These are phyloP conservation scores for Ceriagrion tenellum DNA, from an alignment of 2,888 invertebrate genomes.

Conservation along the genomic window DNA sequence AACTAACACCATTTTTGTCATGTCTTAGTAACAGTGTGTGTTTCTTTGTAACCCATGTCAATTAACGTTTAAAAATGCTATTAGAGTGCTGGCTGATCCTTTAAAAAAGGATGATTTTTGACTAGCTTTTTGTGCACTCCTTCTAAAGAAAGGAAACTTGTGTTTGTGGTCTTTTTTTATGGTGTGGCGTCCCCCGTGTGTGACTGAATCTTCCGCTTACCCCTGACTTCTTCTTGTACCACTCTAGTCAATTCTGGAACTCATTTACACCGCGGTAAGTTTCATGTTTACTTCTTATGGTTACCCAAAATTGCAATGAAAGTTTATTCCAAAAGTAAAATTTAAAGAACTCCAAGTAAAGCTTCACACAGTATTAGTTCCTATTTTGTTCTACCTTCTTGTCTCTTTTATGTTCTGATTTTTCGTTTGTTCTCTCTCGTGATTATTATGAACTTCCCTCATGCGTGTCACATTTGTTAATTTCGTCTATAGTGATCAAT, in stretches of 20 bases:
- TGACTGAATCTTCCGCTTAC: constrained; percentile 74
- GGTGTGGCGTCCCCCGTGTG: constrained; percentile 72
- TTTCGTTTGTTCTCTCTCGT: neutral
- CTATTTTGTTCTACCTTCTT: constrained; percentile 44
- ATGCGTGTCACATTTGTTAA: neutral
- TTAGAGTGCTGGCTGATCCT: constrained; percentile 66
- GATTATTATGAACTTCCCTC: neutral
- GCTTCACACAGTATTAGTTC: constrained; percentile 68
- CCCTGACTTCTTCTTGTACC: constrained; percentile 74
- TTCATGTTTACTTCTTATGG: constrained; percentile 73
- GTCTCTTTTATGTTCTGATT: neutral
- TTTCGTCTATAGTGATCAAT: neutral
- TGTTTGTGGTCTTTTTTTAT: constrained; percentile 77
- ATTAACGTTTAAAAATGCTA: constrained; percentile 60
- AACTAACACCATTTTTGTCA: constrained; percentile 64
- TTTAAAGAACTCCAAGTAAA: constrained; percentile 35
- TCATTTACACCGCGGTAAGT: constrained; percentile 99
- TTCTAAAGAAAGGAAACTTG: constrained; percentile 76
- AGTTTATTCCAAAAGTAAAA: constrained; percentile 63
- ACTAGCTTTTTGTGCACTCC: constrained; percentile 67
- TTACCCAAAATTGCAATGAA: constrained; percentile 66
- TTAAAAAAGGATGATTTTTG: constrained; percentile 64
- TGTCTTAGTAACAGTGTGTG: constrained; percentile 67
- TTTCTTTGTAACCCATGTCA: constrained; percentile 66
- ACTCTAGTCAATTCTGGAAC: constrained; percentile 97